Evolutionary conservation across 1,140 invertebrate genomes (phyloP).

Genomic region (Hycleus phaleratus): DNA sequence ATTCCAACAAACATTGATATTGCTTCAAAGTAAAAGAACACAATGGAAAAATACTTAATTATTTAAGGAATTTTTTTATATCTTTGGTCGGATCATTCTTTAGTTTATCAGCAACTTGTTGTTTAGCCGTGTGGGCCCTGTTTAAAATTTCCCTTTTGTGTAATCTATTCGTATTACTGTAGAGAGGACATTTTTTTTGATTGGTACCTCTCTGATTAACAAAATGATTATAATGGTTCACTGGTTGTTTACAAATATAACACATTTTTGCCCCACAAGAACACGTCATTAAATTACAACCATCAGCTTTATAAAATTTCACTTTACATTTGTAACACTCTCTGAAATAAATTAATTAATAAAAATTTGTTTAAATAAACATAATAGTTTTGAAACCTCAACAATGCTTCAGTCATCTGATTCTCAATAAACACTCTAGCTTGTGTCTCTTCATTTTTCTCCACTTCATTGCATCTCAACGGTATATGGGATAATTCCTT

Average conservation of each 20-base stretch:
- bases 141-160: constrained; percentile 24
- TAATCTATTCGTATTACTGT: constrained; percentile 28
- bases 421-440: constrained; percentile 55
- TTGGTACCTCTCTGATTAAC: constrained; percentile 19
- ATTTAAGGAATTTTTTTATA: too few species aligned
- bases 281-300: constrained; percentile 68
- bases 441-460: constrained; percentile 49
- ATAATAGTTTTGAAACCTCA: constrained; percentile 38
- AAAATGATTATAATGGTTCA: constrained; percentile 57
- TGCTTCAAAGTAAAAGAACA: too few species aligned
- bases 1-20: too few species aligned
- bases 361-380: neutral
- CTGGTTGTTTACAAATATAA: constrained; percentile 54
- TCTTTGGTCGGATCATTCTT: too few species aligned
- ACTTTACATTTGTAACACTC: constrained; percentile 53
- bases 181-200: constrained; percentile 22
- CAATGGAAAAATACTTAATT: too few species aligned
- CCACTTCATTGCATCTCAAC: constrained; percentile 53
- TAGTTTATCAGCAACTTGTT: too few species aligned
- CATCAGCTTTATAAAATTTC: constrained; percentile 54
- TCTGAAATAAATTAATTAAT: constrained; percentile 35
- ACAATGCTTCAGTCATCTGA: constrained; percentile 57
- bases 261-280: constrained; percentile 60
- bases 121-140: constrained; percentile 25
- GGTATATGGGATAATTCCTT: constrained; percentile 59